A percentile compares a stretch with the other conserved stretches of the same genome.
phyloP scores from a whole-genome alignment of 2,888 invertebrate genomes.

The Selenia dentaria region DNA sequence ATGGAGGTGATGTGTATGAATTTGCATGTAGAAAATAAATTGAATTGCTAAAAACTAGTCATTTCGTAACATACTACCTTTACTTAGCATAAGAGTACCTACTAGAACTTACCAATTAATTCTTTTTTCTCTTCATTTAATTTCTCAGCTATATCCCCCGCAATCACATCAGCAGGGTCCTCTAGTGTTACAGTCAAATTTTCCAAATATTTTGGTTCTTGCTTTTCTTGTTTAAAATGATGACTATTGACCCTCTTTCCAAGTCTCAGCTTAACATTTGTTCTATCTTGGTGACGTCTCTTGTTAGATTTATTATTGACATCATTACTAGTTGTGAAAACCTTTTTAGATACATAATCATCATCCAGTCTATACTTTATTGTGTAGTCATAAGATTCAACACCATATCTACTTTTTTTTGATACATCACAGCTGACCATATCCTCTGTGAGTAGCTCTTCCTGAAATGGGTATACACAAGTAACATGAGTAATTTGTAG shows the following conservation, averaged over 20 bases:
- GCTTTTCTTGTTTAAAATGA: slow-evolving; percentile 75
- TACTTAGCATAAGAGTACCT: too few relatives aligned
- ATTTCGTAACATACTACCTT: too few relatives aligned
- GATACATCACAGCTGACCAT: slow-evolving; percentile 91
- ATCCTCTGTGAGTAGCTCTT: slow-evolving; percentile 91
- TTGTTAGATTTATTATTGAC: slow-evolving; percentile 74
- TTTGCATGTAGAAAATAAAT: too few relatives aligned
- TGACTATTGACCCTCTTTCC: slow-evolving; percentile 76
- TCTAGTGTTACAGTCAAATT: slow-evolving; percentile 82
- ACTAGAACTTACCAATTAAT: slow-evolving; percentile 88
- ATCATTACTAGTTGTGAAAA: slow-evolving; percentile 57
- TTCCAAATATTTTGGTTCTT: slow-evolving; percentile 82
- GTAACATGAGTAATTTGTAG: not conserved
- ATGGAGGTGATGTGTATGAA: too few relatives aligned
- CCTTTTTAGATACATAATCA: slow-evolving; percentile 65
- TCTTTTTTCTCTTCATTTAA: slow-evolving; percentile 90
- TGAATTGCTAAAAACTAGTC: too few relatives aligned
- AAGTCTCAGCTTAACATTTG: slow-evolving; percentile 83
- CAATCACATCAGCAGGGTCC: slow-evolving; percentile 85
- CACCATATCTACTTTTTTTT: slow-evolving; percentile 86
- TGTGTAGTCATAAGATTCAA: slow-evolving; percentile 91
- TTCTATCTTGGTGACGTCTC: slow-evolving; percentile 84
- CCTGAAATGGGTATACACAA: slow-evolving; percentile 76
- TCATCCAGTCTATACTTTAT: slow-evolving; percentile 86
- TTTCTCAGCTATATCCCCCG: slow-evolving; percentile 89